Evolutionary conservation across 2,797 vertebrate genomes (phyloP), one percentile per base, ranked within the genome.

Genomic region (Danio tinwini): DNA sequence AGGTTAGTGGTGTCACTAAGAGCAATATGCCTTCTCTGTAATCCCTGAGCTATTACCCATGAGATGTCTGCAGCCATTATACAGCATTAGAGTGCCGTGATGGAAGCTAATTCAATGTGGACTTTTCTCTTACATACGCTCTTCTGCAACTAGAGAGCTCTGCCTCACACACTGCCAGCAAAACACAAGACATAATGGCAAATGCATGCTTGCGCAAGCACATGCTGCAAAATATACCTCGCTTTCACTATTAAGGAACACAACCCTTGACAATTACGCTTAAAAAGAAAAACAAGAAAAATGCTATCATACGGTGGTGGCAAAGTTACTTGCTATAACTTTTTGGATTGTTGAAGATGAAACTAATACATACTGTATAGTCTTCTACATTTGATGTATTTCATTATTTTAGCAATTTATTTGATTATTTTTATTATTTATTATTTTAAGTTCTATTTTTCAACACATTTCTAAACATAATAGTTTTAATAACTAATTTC

Each of bases 31-130:
- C 81, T 74, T 47, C 63, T 9, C 84, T 40, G 65, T 77, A 81
- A 81, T 76, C 62, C 85, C 87, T 74, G 78, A 73, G 63, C 81
- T 84, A 84, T 87, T 88, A 89, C 84, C 80, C 72, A 10, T 72
- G 78, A 76, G 88, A 83, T 81, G 88, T 90, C 85, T 87, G 87
- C 74, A 74, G 76, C 85, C 88, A 89, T 91, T 89, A 90, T 75
- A 83, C 82, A 78, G 67, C 83, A 80, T 86, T 86, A 90, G 76
- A 77, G 82, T 64, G 68, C 83, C 84, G 42, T 45, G 63, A 76
- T 82, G 80, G 82, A 81, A 53, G 77, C 80, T 82, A 84, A 85
- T 85, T 79, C 78, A 81, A 84, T 69, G 76, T 79, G 13, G 53
- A 76, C 50, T 76, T 74, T 62, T 70, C 40, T 74, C 69, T 84